These are phyloP conservation scores for Oscheius myriophilus DNA, from an alignment of 2,888 invertebrate genomes.

Conservation along the genomic window DNA sequence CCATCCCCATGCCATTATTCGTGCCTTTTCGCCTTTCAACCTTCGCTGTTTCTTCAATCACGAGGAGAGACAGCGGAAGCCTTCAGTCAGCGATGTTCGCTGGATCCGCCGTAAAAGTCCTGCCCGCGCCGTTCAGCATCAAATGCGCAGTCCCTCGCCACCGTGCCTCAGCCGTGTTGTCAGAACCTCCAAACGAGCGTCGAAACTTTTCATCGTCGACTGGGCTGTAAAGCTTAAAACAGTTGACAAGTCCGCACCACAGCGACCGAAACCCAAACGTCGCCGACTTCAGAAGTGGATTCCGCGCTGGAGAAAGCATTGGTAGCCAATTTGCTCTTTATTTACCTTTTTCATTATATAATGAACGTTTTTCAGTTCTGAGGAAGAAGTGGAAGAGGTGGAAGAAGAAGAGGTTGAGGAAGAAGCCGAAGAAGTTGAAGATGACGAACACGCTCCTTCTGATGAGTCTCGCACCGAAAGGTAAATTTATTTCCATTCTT, in stretches of 20 bases:
- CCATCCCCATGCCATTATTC: slow-evolving; percentile 44
- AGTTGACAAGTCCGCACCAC: slow-evolving; percentile 42
- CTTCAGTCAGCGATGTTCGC: neutral
- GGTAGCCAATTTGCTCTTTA: slow-evolving; percentile 2
- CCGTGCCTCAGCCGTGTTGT: slow-evolving; percentile 23
- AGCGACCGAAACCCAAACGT: slow-evolving; percentile 38
- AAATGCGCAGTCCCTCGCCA: slow-evolving; percentile 22
- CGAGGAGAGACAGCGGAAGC: neutral
- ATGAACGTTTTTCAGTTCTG: slow-evolving; percentile 43
- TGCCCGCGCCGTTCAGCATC: neutral
- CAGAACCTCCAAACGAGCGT: slow-evolving; percentile 8
- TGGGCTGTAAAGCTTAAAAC: slow-evolving; percentile 42
- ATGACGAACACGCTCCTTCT: slow-evolving; percentile 34
- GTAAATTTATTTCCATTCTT: neutral
- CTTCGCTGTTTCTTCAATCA: slow-evolving; percentile 35
- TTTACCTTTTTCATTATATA: neutral
- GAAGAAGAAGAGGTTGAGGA: slow-evolving; percentile 60
- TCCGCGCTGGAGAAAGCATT: slow-evolving; percentile 40
- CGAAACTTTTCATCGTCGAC: slow-evolving; percentile 33
- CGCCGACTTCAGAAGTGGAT: slow-evolving; percentile 43
- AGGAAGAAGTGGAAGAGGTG: slow-evolving; percentile 56
- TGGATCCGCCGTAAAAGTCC: slow-evolving; percentile 23
- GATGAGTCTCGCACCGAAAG: slow-evolving; percentile 35
- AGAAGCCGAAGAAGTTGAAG: slow-evolving; percentile 25
- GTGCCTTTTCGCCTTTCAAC: slow-evolving; percentile 46